Evolutionary conservation across 2,888 invertebrate species (phyloP).

Genomic region (Gerris lacustris): DNA sequence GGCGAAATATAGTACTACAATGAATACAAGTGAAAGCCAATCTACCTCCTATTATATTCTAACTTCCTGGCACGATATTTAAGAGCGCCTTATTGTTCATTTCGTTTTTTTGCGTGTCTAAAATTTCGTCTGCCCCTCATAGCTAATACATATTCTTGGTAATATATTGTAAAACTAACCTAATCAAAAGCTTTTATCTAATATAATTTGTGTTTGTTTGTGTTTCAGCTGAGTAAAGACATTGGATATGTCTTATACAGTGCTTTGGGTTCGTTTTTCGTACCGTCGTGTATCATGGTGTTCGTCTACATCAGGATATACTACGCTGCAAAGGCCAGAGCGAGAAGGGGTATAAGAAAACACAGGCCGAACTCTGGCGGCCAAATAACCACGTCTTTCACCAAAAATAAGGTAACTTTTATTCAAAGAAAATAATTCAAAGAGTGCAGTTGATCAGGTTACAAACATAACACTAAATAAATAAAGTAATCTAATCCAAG

Average conservation of each 20-base stretch:
- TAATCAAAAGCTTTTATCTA: not conserved
- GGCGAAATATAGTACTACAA: too few species aligned
- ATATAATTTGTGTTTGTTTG: not conserved
- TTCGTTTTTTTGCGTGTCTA: too few species aligned
- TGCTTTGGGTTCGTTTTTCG: conserved; percentile 95
- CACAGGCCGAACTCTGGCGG: conserved; percentile 41
- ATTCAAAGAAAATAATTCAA: not conserved
- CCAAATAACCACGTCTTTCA: conserved; percentile 31
- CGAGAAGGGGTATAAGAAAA: conserved; percentile 74
- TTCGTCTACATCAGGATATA: conserved; percentile 99
- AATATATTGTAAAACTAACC: too few species aligned
- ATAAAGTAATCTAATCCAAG: too few species aligned
- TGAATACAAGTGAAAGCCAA: too few species aligned
- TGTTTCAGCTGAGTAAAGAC: conserved; percentile 79
- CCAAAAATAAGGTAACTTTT: conserved; percentile 13
- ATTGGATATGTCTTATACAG: conserved; percentile 97
- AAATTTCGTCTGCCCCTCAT: too few species aligned
- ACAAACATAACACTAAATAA: too few species aligned
- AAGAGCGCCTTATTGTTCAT: too few species aligned
- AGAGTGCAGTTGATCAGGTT: too few species aligned
- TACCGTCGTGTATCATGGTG: conserved; percentile 98
- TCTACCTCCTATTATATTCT: too few species aligned
- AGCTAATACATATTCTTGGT: too few species aligned
- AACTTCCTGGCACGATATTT: too few species aligned
- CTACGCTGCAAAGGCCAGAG: conserved; percentile 85